Evolutionary conservation across 2,797 vertebrate genomes (phyloP).

Genomic region (Bryconaethiops microstoma): DNA sequence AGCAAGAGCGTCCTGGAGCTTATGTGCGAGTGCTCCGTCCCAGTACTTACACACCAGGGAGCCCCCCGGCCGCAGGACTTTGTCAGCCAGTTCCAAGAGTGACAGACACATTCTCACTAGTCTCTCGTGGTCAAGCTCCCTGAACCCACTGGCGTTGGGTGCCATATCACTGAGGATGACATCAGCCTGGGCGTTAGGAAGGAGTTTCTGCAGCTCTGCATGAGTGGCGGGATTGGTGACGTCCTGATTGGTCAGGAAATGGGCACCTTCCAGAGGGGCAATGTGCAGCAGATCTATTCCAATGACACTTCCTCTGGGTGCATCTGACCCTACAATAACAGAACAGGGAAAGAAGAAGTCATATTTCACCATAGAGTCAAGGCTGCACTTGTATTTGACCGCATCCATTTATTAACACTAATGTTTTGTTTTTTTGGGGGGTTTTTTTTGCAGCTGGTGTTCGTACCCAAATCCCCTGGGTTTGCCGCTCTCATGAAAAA

Average conservation of each 20-base stretch:
- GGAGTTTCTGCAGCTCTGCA: conserved; percentile 74
- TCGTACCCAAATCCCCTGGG: not conserved
- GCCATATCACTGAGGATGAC: conserved; percentile 95
- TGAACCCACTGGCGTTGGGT: conserved; percentile 89
- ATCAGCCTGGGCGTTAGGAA: conserved; percentile 81
- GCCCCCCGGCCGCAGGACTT: conserved; percentile 79
- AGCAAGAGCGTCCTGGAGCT: conserved; percentile 79
- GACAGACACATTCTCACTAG: conserved; percentile 82
- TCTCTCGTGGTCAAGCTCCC: conserved; percentile 88
- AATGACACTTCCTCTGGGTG: conserved; percentile 82
- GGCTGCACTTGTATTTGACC: not conserved
- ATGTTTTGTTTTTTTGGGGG: no score
- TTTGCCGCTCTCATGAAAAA: not conserved
- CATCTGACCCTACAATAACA: conserved; percentile 74
- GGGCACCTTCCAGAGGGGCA: conserved; percentile 84
- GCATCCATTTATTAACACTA: not conserved
- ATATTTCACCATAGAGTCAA: not conserved
- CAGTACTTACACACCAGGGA: conserved; percentile 90
- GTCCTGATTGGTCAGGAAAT: conserved; percentile 83
- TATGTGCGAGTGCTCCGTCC: conserved; percentile 80
- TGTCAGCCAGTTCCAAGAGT: conserved; percentile 78
- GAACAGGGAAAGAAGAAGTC: not conserved
- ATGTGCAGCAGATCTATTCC: conserved; percentile 88
- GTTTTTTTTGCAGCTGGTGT: no score
- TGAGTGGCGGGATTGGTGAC: conserved; percentile 76